Evolutionary conservation across 2,888 invertebrate genomes (phyloP).

Genomic region (Creontiades dilutus): DNA sequence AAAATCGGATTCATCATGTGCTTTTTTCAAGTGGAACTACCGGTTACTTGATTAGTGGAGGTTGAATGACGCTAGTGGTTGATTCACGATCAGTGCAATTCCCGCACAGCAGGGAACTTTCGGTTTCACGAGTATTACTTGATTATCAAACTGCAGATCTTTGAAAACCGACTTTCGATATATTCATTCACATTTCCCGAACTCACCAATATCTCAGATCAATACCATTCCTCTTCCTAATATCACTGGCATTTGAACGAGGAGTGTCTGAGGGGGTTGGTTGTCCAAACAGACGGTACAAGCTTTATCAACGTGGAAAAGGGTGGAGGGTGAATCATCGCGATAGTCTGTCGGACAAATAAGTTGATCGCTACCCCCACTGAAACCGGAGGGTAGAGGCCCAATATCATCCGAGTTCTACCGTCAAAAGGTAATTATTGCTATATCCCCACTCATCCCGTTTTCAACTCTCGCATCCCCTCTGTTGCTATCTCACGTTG

Average conservation of each 20-base stretch:
- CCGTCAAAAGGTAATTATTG: constrained; percentile 23
- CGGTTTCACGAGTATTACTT: too few relatives aligned
- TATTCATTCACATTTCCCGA: not conserved
- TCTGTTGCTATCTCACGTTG: not conserved
- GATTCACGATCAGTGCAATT: too few relatives aligned
- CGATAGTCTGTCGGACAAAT: not conserved
- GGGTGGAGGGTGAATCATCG: not conserved
- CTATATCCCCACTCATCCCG: not conserved
- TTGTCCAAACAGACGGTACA: constrained; percentile 13
- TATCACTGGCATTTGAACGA: not conserved
- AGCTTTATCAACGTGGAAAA: constrained; percentile 16
- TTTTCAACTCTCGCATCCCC: not conserved
- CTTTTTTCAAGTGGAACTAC: too few relatives aligned
- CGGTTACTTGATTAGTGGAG: too few relatives aligned
- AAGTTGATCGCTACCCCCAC: constrained; percentile 23
- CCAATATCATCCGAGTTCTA: constrained; percentile 24
- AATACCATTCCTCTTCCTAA: not conserved
- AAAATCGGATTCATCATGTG: too few relatives aligned
- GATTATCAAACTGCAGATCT: too few relatives aligned
- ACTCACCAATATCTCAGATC: not conserved
- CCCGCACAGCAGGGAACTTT: too few relatives aligned
- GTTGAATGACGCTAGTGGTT: too few relatives aligned
- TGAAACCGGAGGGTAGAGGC: not conserved
- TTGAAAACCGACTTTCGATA: not conserved
- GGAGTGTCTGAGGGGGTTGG: not conserved